Evolutionary conservation across 1,140 invertebrate genomes (phyloP), one percentile per base, ranked within the genome.

Genomic region (Drosophila obscura): DNA sequence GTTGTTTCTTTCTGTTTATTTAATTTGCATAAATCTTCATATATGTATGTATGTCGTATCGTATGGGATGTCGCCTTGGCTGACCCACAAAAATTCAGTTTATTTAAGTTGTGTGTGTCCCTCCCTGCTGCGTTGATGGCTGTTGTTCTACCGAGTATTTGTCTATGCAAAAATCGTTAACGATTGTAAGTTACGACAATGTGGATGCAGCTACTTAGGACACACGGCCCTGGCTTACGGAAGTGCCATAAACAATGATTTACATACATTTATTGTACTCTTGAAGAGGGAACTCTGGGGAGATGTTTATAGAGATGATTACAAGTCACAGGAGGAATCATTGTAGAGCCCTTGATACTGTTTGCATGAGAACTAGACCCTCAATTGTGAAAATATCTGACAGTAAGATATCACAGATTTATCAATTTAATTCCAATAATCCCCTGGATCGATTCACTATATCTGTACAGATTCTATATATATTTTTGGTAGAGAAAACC

Each of bases 1-100:
- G 46, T 28, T 61, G 72, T 69, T 63, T 77, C 35, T 16, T 50
- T 48, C 62, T 26, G 67, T 48, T 53, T 72, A 87, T 58, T 41
- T 16, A 31, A 77, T 87, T 87, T 87, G 81, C 82, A 88, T 87
- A 88, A 87, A 87, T 87, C 82, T 87, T 77, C 72, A 87, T 87
- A 63, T 69, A 19, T 61, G 44, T 5, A 31, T 31, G 26, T 26
- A 6, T 31, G 22, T 24, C 22, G 26, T 7, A 28, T 28, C 26
- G 26, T 28, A 28, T 28, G 26, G 5, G 7, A 28, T 28, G 26
- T 28, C 26, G 43, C 51, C 46, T 45, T 41, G 41, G 63, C 45
- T 59, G 73, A 67, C 48, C 61, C 59, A 53, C 24, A 41, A 61
- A 48, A 48, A 61, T 63, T 62, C 59, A 66, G 52, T 73, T 62